Evolutionary conservation across 1,140 invertebrate genomes (phyloP).

Genomic region (Philaenus spumarius): DNA sequence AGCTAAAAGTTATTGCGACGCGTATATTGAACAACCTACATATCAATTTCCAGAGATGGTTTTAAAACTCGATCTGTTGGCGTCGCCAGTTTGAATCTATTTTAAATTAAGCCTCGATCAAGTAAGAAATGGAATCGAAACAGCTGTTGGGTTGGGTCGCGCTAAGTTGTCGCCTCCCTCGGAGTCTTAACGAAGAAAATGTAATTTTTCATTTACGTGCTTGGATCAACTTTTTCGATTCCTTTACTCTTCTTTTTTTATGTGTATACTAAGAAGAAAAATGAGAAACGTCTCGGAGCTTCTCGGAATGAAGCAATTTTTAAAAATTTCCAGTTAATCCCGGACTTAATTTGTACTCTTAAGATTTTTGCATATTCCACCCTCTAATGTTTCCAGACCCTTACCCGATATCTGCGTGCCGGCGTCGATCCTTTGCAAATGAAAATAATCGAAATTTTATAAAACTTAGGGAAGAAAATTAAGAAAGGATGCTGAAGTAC

Average conservation of each 20-base stretch:
- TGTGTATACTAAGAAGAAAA: constrained; percentile 22
- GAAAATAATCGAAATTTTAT: too few species aligned
- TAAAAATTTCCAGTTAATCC: constrained; percentile 32
- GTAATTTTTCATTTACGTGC: constrained; percentile 34
- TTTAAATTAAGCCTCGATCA: too few species aligned
- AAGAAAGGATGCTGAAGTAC: too few species aligned
- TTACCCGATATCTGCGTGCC: not conserved
- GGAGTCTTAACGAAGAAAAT: constrained; percentile 30
- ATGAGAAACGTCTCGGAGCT: constrained; percentile 13
- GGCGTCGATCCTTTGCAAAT: not conserved
- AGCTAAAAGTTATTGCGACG: too few species aligned
- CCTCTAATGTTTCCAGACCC: not conserved
- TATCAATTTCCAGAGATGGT: too few species aligned
- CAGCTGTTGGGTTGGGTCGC: not conserved
- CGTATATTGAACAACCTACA: too few species aligned
- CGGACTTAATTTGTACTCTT: constrained; percentile 31
- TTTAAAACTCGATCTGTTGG: too few species aligned
- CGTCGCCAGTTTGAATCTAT: too few species aligned
- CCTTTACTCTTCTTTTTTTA: constrained; percentile 20
- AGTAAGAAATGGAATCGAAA: too few species aligned
- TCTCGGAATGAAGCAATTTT: constrained; percentile 28
- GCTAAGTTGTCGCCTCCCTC: constrained; percentile 14
- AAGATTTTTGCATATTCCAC: constrained; percentile 24
- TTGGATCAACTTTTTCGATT: constrained; percentile 32
- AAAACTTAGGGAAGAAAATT: too few species aligned